Percentiles rank a stretch among this genome's conserved stretches.
Conservation (phyloP, 1,140 invertebrate genomes). For the Aphelinus certus region DNA sequence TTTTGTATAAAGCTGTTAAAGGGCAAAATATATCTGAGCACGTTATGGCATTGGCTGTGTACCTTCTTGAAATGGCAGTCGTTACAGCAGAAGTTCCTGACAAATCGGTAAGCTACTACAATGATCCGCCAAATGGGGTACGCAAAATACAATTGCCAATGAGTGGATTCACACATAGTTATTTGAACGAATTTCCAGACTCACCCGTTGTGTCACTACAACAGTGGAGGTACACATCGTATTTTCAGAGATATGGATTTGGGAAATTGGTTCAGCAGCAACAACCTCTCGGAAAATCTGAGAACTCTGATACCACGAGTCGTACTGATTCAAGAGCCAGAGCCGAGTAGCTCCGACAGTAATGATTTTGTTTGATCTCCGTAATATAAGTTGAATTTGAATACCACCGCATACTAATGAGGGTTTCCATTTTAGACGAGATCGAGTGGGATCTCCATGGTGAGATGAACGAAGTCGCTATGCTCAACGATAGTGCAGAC, state of each 20-base stretch:
- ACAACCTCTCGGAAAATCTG: conserved; percentile 83
- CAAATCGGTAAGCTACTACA: conserved; percentile 55
- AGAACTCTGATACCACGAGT: conserved; percentile 76
- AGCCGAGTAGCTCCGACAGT: conserved; percentile 69
- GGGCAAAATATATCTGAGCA: conserved; percentile 83
- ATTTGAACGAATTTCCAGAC: conserved; percentile 47
- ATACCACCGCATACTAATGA: not conserved
- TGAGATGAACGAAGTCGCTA: conserved; percentile 57
- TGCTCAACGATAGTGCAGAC: conserved; percentile 57
- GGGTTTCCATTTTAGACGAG: conserved; percentile 47
- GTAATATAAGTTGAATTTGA: not conserved
- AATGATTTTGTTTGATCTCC: conserved; percentile 42
- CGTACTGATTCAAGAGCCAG: conserved; percentile 69
- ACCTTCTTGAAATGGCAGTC: conserved; percentile 86
- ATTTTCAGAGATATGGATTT: conserved; percentile 73
- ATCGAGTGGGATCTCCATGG: conserved; percentile 61
- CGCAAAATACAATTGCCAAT: too few species aligned
- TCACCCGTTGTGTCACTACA: conserved; percentile 61
- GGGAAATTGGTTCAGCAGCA: conserved; percentile 78
- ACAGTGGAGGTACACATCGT: conserved; percentile 45
- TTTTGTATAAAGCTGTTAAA: conserved; percentile 85
- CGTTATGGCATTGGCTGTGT: conserved; percentile 84
- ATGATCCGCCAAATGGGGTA: not conserved
- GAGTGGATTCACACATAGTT: not conserved
- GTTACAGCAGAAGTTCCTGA: conserved; percentile 70